Base-by-base conservation (phyloP, 2,888 invertebrate species). In the Euproctis similis region DNA sequence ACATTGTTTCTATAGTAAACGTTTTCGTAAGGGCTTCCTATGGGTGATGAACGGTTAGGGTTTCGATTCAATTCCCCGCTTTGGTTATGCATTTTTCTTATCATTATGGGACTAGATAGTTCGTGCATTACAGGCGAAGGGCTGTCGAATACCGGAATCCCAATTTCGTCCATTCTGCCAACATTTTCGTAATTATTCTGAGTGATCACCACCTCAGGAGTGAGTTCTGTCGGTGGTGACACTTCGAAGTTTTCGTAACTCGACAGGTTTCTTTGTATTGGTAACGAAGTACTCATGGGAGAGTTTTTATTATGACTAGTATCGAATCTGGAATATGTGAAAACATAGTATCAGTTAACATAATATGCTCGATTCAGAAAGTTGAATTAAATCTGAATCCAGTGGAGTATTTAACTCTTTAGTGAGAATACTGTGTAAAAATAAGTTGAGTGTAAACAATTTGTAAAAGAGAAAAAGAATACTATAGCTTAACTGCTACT, bases 21-120 rank as follows among this genome's bases (percentile, higher is more conserved):
- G 56, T 90, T 91, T 61, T 91, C 90, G 47, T 90, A 90, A 0
- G 87, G 86, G 45, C 86, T 87, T 2, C 67, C 64, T 30, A 69
- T 53, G 0, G 76, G 74, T 0, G 75, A 72, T 0, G 61, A 41
- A 2, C 53, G 34, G 11, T 35, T 39, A 4, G 51, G 46, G 34
- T 30, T 46, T 21, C 48, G 45, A n/a, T n/a, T n/a, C n/a, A n/a
- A n/a, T 24, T 47, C 39, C 12, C 42, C 49, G 10, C 57, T 70
- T 50, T 71, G 69, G 50, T 66, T 36, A 5, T 52, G 42, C 8
- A 61, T 39, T 48, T 74, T 82, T 28, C 78, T 71, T 42, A 81
- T 72, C 64, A 81, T 63, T 19, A 75, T 60, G 0, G 80, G 82
- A 65, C 82, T 85, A 58, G 82, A 75, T 23, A 82, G 43, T 31